These are phyloP conservation scores for Wiebesia pumilae DNA, from an alignment of 1,140 invertebrate species.

Conservation along the genomic window DNA sequence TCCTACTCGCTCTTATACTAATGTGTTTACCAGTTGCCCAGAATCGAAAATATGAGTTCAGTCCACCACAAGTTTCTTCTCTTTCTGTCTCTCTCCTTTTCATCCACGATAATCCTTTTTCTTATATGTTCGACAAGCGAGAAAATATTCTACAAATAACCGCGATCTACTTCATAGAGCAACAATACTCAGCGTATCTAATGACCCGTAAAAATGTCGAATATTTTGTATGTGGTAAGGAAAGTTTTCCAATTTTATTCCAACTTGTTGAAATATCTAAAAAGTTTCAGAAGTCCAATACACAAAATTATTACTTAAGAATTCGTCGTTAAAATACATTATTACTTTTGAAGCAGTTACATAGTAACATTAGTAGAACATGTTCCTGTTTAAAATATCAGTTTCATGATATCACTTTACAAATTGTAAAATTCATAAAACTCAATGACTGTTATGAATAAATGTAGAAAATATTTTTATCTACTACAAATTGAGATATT, in stretches of 20 bases:
- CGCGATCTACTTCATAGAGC: slow-evolving; percentile 5
- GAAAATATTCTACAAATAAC: slow-evolving; percentile 48
- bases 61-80: slow-evolving; percentile 37
- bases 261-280: slow-evolving; percentile 49
- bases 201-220: slow-evolving; percentile 52
- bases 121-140: slow-evolving; percentile 30
- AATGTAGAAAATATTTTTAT: slow-evolving; percentile 22
- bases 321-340: slow-evolving; percentile 49
- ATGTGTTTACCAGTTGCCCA: slow-evolving; percentile 50
- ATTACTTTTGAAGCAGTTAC: slow-evolving; percentile 41
- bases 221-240: slow-evolving; percentile 19
- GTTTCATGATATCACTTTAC: slow-evolving; percentile 10
- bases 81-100: slow-evolving; percentile 39
- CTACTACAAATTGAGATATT: not conserved
- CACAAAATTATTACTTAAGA: slow-evolving; percentile 47
- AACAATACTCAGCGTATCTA: slow-evolving; percentile 36
- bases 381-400: slow-evolving; percentile 42
- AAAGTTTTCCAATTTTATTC: slow-evolving; percentile 51
- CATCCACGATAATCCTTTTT: slow-evolving; percentile 19
- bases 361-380: slow-evolving; percentile 18
- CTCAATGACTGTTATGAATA: slow-evolving; percentile 18
- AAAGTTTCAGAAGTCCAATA: slow-evolving; percentile 43
- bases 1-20: slow-evolving; percentile 41
- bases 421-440: not conserved
- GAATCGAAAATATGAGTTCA: slow-evolving; percentile 39